These are phyloP conservation scores for Erpetoichthys calabaricus DNA, from an alignment of 2,797 vertebrate species.

Conservation along the genomic window DNA sequence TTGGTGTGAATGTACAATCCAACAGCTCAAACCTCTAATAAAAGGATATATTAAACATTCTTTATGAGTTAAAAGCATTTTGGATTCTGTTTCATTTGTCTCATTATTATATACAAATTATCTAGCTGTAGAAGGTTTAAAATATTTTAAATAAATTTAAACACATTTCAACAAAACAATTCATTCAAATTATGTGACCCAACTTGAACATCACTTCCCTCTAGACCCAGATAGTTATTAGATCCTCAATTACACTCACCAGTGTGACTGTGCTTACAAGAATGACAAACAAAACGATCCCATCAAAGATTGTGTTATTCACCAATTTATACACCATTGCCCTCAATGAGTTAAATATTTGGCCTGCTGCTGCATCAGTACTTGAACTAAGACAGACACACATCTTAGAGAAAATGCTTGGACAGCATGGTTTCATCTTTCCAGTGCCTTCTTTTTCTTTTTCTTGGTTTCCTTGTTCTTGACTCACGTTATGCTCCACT, in stretches of 20 bases:
- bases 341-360: conserved; percentile 3
- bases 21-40: too few relatives aligned
- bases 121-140: too few relatives aligned
- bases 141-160: too few relatives aligned
- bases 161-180: too few relatives aligned
- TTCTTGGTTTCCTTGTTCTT: conserved; percentile 18
- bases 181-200: too few relatives aligned
- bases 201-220: too few relatives aligned
- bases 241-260: neutral
- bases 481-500: neutral
- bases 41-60: too few relatives aligned
- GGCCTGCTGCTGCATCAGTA: neutral
- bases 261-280: conserved; percentile 11
- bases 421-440: conserved; percentile 17
- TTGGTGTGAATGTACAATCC: too few relatives aligned
- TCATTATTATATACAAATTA: too few relatives aligned
- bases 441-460: conserved; percentile 14
- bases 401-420: neutral
- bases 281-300: conserved; percentile 14
- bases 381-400: conserved; percentile 6
- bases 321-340: conserved; percentile 14
- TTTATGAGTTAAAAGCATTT: too few relatives aligned
- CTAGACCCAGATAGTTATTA: too few relatives aligned
- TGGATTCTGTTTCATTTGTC: too few relatives aligned
- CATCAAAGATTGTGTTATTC: conserved; percentile 17